phyloP scores from a whole-genome alignment of 2,113 vertebrate genomes.

The Chionodraco myersi region DNA sequence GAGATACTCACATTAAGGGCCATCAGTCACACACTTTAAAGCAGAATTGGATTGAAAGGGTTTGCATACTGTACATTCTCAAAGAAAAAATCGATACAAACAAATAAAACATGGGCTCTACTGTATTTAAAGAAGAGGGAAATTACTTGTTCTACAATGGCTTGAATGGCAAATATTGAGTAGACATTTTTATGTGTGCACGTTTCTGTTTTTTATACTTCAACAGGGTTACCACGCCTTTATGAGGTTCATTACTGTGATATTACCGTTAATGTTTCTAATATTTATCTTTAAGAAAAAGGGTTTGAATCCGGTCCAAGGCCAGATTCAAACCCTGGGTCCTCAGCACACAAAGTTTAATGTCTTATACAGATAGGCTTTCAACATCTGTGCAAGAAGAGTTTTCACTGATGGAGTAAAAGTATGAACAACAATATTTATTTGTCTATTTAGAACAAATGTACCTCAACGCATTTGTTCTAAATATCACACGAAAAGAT shows the following conservation, averaged over 20 bases:
- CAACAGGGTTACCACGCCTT: too few species aligned
- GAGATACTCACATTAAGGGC: conserved; percentile 31
- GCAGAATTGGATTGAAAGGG: conserved; percentile 39
- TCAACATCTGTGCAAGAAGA: background rate
- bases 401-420: background rate
- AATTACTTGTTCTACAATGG: background rate
- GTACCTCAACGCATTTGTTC: too few species aligned
- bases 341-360: too few species aligned
- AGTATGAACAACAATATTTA: background rate
- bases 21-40: conserved; percentile 45
- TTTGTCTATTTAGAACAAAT: too few species aligned
- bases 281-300: too few species aligned
- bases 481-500: background rate
- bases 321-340: too few species aligned
- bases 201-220: background rate
- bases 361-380: background rate
- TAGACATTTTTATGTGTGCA: background rate
- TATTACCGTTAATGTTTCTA: too few species aligned
- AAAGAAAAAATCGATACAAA: conserved; percentile 10
- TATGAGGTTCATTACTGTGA: too few species aligned
- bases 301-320: too few species aligned
- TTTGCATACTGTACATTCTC: background rate
- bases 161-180: background rate
- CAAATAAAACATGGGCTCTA: background rate
- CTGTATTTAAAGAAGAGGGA: conserved; percentile 9